phyloP scores from a whole-genome alignment of 2,113 vertebrate species.

The Scopus umbretta region DNA sequence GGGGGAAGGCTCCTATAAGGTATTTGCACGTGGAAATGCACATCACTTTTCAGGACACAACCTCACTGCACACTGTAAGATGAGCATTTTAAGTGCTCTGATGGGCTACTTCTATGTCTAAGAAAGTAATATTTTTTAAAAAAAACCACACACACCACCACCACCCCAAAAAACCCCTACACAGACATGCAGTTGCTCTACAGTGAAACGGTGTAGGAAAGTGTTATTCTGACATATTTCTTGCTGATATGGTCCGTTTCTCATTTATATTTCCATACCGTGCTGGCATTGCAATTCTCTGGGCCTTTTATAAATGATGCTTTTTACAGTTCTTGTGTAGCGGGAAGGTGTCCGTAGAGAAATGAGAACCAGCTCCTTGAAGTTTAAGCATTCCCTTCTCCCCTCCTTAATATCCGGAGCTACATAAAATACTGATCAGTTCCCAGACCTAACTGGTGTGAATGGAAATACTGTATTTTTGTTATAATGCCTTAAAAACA shows the following conservation, averaged over 20 bases:
- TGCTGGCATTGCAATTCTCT: background rate
- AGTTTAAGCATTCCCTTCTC: background rate
- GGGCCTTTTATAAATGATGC: background rate
- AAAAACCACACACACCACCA: too few species aligned
- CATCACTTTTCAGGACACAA: background rate
- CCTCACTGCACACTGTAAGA: background rate
- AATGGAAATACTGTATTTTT: background rate
- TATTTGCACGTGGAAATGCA: background rate
- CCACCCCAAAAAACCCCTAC: rapidly evolving
- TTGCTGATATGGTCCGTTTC: background rate
- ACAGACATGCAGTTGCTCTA: background rate
- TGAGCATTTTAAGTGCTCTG: background rate
- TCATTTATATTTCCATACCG: background rate
- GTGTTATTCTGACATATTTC: background rate
- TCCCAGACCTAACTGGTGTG: background rate
- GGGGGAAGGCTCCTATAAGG: background rate
- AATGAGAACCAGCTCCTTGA: background rate
- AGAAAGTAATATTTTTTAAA: background rate
- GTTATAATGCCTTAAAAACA: background rate
- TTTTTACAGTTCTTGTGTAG: background rate
- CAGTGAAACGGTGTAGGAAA: background rate
- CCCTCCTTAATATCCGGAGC: background rate
- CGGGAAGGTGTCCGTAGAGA: background rate
- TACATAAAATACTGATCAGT: background rate
- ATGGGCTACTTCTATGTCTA: background rate